These are phyloP conservation scores for Plagiodera versicolora DNA, from an alignment of 2,888 invertebrate species.

Conservation along the genomic window DNA sequence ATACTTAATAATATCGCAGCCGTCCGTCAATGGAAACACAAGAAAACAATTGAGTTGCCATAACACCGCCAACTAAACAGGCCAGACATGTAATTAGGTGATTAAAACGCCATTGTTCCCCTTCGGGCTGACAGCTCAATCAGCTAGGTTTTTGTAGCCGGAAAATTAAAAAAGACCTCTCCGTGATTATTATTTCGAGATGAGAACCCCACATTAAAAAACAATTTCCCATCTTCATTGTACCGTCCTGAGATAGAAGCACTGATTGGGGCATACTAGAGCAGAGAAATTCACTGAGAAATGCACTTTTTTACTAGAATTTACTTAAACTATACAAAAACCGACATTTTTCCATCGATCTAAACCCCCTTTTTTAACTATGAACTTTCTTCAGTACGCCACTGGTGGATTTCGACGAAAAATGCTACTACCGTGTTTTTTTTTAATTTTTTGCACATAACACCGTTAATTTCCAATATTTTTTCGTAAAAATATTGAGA, in stretches of 20 bases:
- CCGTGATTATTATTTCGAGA: conserved; percentile 51
- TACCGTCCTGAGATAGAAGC: conserved; percentile 12
- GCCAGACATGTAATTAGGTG: conserved; percentile 55
- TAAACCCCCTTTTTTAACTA: no score
- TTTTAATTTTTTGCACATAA: no score
- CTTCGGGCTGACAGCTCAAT: conserved; percentile 54
- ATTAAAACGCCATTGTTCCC: conserved; percentile 54
- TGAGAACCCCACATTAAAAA: conserved; percentile 52
- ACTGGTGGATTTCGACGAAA: no score
- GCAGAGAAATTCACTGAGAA: neutral
- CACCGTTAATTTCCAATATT: no score
- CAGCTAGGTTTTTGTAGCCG: conserved; percentile 50
- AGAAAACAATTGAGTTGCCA: conserved; percentile 48
- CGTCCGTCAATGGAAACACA: conserved; percentile 33
- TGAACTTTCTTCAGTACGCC: no score
- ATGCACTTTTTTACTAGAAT: no score
- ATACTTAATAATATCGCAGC: conserved; percentile 31
- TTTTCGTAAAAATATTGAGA: no score
- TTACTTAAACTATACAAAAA: no score
- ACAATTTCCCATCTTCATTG: conserved; percentile 49
- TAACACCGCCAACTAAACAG: conserved; percentile 50
- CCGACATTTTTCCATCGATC: no score
- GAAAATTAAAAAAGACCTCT: conserved; percentile 38
- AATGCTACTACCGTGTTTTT: no score
- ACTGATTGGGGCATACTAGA: neutral